phyloP scores from a whole-genome alignment of 1,140 invertebrate genomes.

The Cherax quadricarinatus region DNA sequence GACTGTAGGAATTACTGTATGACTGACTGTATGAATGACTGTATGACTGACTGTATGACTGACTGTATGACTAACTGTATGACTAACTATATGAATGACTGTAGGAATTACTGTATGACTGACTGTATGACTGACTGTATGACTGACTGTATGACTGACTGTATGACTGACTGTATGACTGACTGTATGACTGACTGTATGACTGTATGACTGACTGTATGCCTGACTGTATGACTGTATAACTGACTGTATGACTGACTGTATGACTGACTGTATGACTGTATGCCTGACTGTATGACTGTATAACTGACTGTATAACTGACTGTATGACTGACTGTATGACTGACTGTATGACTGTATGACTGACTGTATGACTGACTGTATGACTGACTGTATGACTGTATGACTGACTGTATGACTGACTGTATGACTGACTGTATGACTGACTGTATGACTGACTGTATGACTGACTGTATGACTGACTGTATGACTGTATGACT shows the following conservation, averaged over 20 bases:
- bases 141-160: constrained; percentile 2
- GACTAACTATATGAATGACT: not conserved
- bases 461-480: not conserved
- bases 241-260: not conserved
- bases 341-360: too few species aligned
- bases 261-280: constrained; percentile 1
- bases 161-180: not conserved
- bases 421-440: not conserved
- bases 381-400: not conserved
- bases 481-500: not conserved
- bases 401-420: not conserved
- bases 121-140: too few species aligned
- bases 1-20: not conserved
- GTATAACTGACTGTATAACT: too few species aligned
- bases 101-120: not conserved
- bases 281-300: not conserved
- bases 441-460: not conserved
- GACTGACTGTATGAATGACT: not conserved
- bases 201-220: not conserved
- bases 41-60: too few species aligned
- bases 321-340: too few species aligned
- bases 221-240: not conserved
- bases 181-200: not conserved
- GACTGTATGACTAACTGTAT: not conserved
- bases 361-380: not conserved